phyloP scores from a whole-genome alignment of 2,888 invertebrate species.

The Idaea straminata region DNA sequence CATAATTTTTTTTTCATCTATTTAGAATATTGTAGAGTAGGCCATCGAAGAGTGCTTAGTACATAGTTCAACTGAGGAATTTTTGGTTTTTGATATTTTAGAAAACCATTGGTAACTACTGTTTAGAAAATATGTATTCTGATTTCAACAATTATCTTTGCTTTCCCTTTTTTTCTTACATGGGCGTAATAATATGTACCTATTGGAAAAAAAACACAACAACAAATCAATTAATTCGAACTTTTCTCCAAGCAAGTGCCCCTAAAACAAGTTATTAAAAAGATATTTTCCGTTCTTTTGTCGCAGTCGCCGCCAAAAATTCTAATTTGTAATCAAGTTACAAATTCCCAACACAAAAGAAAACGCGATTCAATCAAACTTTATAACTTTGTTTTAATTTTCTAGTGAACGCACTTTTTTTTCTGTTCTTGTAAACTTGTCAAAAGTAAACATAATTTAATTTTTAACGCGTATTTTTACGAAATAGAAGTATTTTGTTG shows the following conservation, averaged over 20 bases:
- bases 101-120: no score
- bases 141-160: no score
- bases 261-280: neutral
- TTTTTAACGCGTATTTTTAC: conserved; percentile 7
- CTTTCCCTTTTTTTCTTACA: no score
- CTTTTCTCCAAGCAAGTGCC: neutral
- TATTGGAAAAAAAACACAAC: no score
- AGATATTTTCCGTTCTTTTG: conserved; percentile 7
- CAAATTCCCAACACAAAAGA: conserved; percentile 26
- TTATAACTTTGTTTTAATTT: conserved; percentile 34
- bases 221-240: no score
- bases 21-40: no score
- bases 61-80: no score
- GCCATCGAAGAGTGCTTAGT: no score
- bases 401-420: conserved; percentile 25
- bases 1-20: no score
- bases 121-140: no score
- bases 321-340: conserved; percentile 25
- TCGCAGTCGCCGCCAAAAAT: conserved; percentile 1
- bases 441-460: conserved; percentile 14
- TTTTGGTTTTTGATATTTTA: no score
- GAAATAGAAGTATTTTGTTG: neutral
- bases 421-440: conserved; percentile 11
- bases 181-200: no score
- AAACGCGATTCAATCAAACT: conserved; percentile 37